Conservation (phyloP, 37 sponge, comb jelly and placozoan genomes). For the Cliona cf. orientalis region DNA sequence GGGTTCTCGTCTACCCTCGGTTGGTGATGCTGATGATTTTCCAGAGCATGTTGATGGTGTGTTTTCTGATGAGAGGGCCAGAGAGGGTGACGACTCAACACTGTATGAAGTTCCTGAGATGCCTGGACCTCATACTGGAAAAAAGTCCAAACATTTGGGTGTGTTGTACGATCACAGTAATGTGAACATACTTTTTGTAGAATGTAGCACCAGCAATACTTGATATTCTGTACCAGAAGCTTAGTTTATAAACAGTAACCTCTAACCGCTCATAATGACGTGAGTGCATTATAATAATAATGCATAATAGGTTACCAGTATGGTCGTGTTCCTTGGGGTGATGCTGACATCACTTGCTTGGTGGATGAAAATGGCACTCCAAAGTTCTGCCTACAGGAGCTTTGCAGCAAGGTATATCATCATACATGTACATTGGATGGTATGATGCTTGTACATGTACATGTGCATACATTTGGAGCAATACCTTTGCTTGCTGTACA, state of each 20-base stretch:
- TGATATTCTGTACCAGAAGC: too few relatives aligned
- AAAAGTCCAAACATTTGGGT: too few relatives aligned
- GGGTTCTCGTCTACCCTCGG: slow-evolving; percentile 11
- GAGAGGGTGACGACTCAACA: too few relatives aligned
- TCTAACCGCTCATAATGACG: background rate
- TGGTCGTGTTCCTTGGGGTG: slow-evolving; percentile 64
- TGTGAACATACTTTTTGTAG: background rate
- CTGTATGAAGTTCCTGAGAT: too few relatives aligned
- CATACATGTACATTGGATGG: too few relatives aligned
- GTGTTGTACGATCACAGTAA: background rate
- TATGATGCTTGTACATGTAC: background rate
- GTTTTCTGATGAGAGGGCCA: too few relatives aligned
- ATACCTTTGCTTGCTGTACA: slow-evolving; percentile 11
- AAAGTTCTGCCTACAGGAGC: slow-evolving; percentile 63
- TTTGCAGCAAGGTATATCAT: slow-evolving; percentile 34
- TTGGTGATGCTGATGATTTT: background rate
- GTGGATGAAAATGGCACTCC: slow-evolving; percentile 41
- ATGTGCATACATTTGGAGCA: background rate
- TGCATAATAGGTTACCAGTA: slow-evolving; percentile 59
- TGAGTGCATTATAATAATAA: too few relatives aligned
- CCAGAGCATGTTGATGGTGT: too few relatives aligned
- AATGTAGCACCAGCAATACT: background rate
- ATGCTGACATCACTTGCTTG: slow-evolving; percentile 59
- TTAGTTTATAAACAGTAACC: too few relatives aligned
- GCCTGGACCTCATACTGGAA: too few relatives aligned